Percentiles rank a stretch among this genome's conserved stretches.
These are phyloP conservation scores for Drosophila nr. perissopoda DNA, from an alignment of 2,888 invertebrate genomes.

Conservation along the genomic window DNA sequence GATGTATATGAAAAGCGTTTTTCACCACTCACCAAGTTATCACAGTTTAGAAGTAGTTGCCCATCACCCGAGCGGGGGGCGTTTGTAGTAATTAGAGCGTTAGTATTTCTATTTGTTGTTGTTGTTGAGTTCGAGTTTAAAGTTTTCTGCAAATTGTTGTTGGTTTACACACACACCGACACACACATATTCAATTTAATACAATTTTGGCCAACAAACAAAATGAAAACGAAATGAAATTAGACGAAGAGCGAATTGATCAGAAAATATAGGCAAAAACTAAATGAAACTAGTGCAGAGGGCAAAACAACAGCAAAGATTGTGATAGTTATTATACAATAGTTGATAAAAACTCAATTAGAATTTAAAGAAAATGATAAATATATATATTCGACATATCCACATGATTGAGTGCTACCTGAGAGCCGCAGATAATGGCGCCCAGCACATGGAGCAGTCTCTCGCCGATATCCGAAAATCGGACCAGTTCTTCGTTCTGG, in stretches of 20 bases:
- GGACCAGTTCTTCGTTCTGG: slow-evolving; percentile 84
- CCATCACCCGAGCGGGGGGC: slow-evolving; percentile 84
- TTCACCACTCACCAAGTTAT: slow-evolving; percentile 84
- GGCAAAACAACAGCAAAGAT: not conserved
- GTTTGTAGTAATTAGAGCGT: slow-evolving; percentile 81
- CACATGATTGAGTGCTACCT: slow-evolving; percentile 83
- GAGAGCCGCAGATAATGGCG: slow-evolving; percentile 87
- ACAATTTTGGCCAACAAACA: slow-evolving; percentile 27
- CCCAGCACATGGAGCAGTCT: slow-evolving; percentile 86
- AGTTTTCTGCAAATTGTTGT: slow-evolving; percentile 82
- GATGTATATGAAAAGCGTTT: slow-evolving; percentile 37
- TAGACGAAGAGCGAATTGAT: slow-evolving; percentile 42
- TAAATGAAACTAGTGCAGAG: slow-evolving; percentile 21
- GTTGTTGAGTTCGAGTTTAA: slow-evolving; percentile 77
- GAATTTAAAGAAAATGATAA: slow-evolving; percentile 4
- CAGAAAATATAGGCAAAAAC: slow-evolving; percentile 24
- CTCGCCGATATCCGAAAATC: slow-evolving; percentile 84
- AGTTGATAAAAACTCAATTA: slow-evolving; percentile 18
- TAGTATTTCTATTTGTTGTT: slow-evolving; percentile 77
- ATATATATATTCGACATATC: slow-evolving; percentile 7
- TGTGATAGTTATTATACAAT: slow-evolving; percentile 8
- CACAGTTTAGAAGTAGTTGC: slow-evolving; percentile 83
- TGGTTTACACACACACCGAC: slow-evolving; percentile 27
- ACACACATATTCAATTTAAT: slow-evolving; percentile 38
- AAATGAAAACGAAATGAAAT: slow-evolving; percentile 50